phyloP scores from a whole-genome alignment of 1,140 invertebrate genomes.

The Zaprionus nigranus region DNA sequence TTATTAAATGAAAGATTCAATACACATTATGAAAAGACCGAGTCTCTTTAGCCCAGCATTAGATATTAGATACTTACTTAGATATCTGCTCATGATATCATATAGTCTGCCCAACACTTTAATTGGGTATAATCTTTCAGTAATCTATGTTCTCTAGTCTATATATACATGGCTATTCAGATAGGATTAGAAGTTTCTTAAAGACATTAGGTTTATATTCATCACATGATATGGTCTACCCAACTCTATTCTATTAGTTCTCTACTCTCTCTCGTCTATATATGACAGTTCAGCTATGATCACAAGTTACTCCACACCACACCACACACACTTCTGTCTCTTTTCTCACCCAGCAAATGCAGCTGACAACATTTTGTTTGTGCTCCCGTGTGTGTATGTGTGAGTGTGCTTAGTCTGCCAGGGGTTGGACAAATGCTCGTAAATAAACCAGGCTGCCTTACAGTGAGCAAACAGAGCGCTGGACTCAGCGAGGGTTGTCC shows the following conservation, averaged over 20 bases:
- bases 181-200: no score
- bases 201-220: no score
- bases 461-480: constrained; percentile 33
- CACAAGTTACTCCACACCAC: constrained; percentile 6
- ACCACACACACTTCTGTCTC: constrained; percentile 16
- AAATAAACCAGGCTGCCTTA: constrained; percentile 45
- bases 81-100: no score
- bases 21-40: no score
- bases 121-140: no score
- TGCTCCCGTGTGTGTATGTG: constrained; percentile 20
- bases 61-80: no score
- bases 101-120: no score
- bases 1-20: no score
- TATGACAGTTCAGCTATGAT: constrained; percentile 17
- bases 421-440: constrained; percentile 42
- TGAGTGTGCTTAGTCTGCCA: constrained; percentile 19
- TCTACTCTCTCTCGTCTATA: constrained; percentile 23
- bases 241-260: background rate
- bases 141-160: no score
- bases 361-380: constrained; percentile 71
- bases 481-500: constrained; percentile 38
- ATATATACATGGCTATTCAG: no score
- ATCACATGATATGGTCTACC: background rate
- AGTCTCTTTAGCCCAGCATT: no score
- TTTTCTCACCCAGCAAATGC: constrained; percentile 59